phyloP scores from a whole-genome alignment of 2,888 invertebrate genomes.

The Cordylochernes scorpioides region DNA sequence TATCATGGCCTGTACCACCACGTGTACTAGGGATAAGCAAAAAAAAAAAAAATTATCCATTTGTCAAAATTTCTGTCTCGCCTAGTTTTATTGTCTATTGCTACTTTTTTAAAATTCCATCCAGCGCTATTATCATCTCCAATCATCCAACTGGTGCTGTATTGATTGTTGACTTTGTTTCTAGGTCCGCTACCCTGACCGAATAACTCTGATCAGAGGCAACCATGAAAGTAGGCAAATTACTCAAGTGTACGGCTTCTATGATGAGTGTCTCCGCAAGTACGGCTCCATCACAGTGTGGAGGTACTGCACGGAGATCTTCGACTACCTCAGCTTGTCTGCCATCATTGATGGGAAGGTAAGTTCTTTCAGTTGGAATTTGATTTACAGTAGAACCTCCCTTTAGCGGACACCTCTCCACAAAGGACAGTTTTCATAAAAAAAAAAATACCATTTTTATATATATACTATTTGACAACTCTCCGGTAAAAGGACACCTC shows the following conservation, averaged over 20 bases:
- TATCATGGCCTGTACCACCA: too few species aligned
- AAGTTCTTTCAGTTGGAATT: slow-evolving; percentile 11
- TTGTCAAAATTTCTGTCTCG: too few species aligned
- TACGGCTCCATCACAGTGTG: slow-evolving; percentile 96
- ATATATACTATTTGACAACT: slow-evolving; percentile 1
- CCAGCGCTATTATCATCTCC: too few species aligned
- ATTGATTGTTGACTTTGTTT: too few species aligned
- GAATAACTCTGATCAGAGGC: slow-evolving; percentile 88
- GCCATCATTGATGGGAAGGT: slow-evolving; percentile 86
- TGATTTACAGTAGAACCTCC: too few species aligned
- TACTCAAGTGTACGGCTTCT: slow-evolving; percentile 97
- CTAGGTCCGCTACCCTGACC: slow-evolving; percentile 88
- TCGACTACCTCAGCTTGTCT: slow-evolving; percentile 82
- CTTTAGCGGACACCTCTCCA: too few species aligned
- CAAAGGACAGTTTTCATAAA: slow-evolving; percentile 1
- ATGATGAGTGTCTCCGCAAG: slow-evolving; percentile 93
- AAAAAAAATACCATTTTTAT: neutral
- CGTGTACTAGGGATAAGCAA: too few species aligned
- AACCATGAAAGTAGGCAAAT: slow-evolving; percentile 98
- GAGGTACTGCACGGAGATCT: slow-evolving; percentile 98
- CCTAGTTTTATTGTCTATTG: too few species aligned
- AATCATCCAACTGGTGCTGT: too few species aligned
- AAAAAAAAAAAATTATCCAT: too few species aligned
- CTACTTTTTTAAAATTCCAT: too few species aligned
- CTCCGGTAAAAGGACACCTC: neutral